phyloP scores from a whole-genome alignment of 2,113 vertebrate species.

The Sterrhoptilus dennistouni region DNA sequence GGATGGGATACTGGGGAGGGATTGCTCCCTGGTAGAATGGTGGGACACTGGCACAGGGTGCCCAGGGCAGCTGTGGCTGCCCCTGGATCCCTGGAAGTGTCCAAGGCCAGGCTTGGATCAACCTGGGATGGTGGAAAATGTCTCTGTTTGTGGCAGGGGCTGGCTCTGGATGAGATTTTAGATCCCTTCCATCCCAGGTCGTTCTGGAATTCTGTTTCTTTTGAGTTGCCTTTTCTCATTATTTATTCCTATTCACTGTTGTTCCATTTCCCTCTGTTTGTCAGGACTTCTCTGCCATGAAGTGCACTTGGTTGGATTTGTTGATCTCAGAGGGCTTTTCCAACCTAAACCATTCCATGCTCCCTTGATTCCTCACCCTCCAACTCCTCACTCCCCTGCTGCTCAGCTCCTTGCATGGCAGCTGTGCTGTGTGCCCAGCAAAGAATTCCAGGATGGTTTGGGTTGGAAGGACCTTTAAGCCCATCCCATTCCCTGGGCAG shows the following conservation, averaged over 20 bases:
- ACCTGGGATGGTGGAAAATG: fast-evolving
- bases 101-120: neutral
- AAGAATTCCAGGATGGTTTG: neutral
- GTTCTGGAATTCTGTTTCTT: neutral
- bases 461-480: neutral
- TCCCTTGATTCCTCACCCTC: neutral
- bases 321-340: neutral
- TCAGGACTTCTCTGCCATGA: neutral
- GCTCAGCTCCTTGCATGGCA: fast-evolving
- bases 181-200: neutral
- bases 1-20: neutral
- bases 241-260: neutral
- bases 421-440: neutral
- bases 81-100: neutral
- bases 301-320: neutral
- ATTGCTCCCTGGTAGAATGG: neutral
- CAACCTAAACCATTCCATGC: neutral
- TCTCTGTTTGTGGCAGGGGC: neutral
- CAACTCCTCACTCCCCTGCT: neutral
- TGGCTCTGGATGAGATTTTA: neutral
- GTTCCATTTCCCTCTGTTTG: neutral
- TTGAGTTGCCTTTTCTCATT: neutral
- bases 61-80: neutral
- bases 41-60: neutral
- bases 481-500: neutral